Percentiles rank a stretch among this genome's conserved stretches.
Conservation (phyloP, 2,797 vertebrate species). For the Philypnodon macrostomus region DNA sequence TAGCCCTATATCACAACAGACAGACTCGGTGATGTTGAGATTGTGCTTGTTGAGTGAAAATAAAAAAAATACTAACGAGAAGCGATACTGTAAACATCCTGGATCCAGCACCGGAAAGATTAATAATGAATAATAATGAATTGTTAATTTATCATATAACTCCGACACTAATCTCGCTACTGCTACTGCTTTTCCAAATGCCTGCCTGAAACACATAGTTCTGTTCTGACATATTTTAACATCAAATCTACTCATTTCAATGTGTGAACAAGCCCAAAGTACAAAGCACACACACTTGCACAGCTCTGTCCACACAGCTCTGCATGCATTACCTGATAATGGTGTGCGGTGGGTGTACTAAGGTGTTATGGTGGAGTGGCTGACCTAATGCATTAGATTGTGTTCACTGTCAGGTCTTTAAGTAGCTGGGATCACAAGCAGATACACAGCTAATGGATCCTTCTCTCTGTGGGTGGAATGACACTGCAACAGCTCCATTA, state of each 20-base stretch:
- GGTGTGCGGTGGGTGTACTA: slow-evolving; percentile 70
- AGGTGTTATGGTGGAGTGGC: slow-evolving; percentile 67
- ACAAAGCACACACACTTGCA: slow-evolving; percentile 3
- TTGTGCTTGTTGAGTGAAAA: no score
- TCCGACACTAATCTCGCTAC: no score
- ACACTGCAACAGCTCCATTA: slow-evolving; percentile 49
- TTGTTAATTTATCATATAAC: no score
- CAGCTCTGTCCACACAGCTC: slow-evolving; percentile 16
- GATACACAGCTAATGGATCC: slow-evolving; percentile 75
- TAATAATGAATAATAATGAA: no score
- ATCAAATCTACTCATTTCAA: background rate
- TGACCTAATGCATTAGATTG: slow-evolving; percentile 75
- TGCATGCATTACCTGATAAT: slow-evolving; percentile 67
- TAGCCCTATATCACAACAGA: no score
- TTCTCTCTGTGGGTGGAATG: slow-evolving; percentile 69
- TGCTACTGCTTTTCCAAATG: no score
- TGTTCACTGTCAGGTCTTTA: slow-evolving; percentile 75
- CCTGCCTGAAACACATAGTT: no score
- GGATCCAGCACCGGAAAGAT: no score
- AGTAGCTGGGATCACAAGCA: slow-evolving; percentile 71
- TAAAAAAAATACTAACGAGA: no score
- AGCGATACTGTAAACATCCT: no score
- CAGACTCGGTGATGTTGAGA: no score
- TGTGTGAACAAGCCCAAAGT: slow-evolving; percentile 7
- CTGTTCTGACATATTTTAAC: background rate